Conservation (phyloP, 1,140 invertebrate genomes). For the Drosophila kohkoa region DNA sequence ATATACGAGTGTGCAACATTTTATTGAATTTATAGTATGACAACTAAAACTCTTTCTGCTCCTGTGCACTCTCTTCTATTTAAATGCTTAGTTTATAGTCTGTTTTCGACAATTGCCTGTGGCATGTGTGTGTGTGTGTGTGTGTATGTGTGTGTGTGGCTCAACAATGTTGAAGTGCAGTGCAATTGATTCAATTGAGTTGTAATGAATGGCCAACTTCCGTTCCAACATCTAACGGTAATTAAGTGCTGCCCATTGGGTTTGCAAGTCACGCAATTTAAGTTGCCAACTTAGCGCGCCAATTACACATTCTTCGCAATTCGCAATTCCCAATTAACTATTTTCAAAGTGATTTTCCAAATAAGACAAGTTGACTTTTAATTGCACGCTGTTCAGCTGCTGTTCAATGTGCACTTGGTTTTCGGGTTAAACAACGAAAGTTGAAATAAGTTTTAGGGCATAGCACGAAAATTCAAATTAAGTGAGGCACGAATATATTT, state of each 20-base stretch:
- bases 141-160: background rate
- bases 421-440: too few relatives aligned
- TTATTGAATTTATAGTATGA: too few relatives aligned
- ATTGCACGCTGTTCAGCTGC: background rate
- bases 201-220: slow-evolving; percentile 42
- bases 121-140: background rate
- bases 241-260: slow-evolving; percentile 2
- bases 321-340: background rate
- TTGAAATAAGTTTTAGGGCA: too few relatives aligned
- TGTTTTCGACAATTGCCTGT: slow-evolving; percentile 4
- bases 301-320: slow-evolving; percentile 1
- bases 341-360: background rate
- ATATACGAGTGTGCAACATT: too few relatives aligned
- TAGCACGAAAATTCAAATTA: too few relatives aligned
- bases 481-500: too few relatives aligned
- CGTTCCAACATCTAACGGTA: background rate
- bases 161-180: background rate
- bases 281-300: slow-evolving; percentile 7
- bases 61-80: background rate
- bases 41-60: slow-evolving; percentile 2
- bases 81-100: slow-evolving; percentile 6
- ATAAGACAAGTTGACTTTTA: background rate
- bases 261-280: slow-evolving; percentile 5
- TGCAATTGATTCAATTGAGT: slow-evolving; percentile 55
- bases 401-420: background rate